Evolutionary conservation across 2,888 invertebrate genomes (phyloP).

Genomic region (Neoascia interrupta): DNA sequence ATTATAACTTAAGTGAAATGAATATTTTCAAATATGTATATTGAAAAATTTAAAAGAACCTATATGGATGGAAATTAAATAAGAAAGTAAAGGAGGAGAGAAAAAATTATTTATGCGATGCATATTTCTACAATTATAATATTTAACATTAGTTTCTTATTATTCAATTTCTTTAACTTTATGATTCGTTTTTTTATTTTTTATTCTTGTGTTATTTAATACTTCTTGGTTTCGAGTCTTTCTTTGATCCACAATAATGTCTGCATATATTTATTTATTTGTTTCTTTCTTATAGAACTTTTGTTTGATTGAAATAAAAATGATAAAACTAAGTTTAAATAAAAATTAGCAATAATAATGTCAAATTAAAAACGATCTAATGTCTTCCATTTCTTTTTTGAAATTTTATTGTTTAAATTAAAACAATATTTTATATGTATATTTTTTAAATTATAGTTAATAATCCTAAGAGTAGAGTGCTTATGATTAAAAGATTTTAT

Average conservation of each 20-base stretch:
- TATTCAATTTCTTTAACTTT: conserved; percentile 63
- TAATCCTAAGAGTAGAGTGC: conserved; percentile 67
- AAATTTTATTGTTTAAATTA: conserved; percentile 16
- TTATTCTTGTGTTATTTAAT: too few species aligned
- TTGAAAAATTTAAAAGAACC: conserved; percentile 16
- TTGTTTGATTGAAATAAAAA: conserved; percentile 47
- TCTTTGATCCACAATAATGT: conserved; percentile 71
- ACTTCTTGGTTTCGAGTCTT: conserved; percentile 80
- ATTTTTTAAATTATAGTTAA: conserved; percentile 58
- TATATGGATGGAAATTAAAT: conserved; percentile 64
- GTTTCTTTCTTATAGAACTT: conserved; percentile 48
- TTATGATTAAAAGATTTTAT: conserved; percentile 51
- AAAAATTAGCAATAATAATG: conserved; percentile 45
- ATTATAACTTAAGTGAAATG: conserved; percentile 15
- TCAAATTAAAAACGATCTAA: conserved; percentile 61
- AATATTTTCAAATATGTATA: background rate
- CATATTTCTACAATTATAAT: conserved; percentile 53
- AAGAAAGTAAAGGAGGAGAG: conserved; percentile 39
- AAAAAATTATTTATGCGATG: too few species aligned
- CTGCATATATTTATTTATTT: conserved; percentile 70
- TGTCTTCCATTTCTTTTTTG: conserved; percentile 50
- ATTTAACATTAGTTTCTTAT: conserved; percentile 61
- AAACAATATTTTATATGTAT: conserved; percentile 56
- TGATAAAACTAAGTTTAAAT: conserved; percentile 63
- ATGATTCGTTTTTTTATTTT: conserved; percentile 64